phyloP scores from a whole-genome alignment of 2,888 invertebrate species.

The Eubasilissa splendida region DNA sequence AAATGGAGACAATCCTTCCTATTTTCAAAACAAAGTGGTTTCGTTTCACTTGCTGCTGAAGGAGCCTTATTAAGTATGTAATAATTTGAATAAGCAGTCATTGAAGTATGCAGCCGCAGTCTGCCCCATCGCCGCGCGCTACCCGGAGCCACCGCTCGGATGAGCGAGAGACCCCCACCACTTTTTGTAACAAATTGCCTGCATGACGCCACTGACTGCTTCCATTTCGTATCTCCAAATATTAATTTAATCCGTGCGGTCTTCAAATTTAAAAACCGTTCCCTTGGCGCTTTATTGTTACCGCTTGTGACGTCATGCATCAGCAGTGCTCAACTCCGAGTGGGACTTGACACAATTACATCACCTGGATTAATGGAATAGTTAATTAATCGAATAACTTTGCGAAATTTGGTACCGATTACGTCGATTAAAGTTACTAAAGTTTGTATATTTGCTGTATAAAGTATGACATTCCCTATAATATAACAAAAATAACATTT shows the following conservation, averaged over 20 bases:
- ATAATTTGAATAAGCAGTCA: conserved; percentile 38
- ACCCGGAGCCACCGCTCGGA: not conserved
- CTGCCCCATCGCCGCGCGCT: not conserved
- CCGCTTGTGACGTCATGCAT: no score
- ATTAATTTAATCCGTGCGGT: conserved; percentile 5
- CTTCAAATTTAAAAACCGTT: conserved; percentile 1
- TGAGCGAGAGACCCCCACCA: not conserved
- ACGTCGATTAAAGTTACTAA: no score
- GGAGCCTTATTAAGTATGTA: conserved; percentile 27
- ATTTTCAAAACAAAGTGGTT: not conserved
- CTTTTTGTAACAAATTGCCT: conserved; percentile 30
- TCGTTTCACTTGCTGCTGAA: not conserved
- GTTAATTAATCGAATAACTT: no score
- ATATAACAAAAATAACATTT: no score
- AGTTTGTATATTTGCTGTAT: no score
- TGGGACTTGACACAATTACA: no score
- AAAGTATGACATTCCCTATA: no score
- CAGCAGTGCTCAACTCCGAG: no score
- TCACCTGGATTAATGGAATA: no score
- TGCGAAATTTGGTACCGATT: no score
- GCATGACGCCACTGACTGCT: conserved; percentile 13
- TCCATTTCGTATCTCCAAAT: conserved; percentile 17
- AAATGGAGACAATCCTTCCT: no score
- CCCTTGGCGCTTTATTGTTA: no score
- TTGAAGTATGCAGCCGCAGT: conserved; percentile 33